Evolutionary conservation across 2,113 vertebrate species (phyloP).

Genomic region (Lepisosteus oculatus): DNA sequence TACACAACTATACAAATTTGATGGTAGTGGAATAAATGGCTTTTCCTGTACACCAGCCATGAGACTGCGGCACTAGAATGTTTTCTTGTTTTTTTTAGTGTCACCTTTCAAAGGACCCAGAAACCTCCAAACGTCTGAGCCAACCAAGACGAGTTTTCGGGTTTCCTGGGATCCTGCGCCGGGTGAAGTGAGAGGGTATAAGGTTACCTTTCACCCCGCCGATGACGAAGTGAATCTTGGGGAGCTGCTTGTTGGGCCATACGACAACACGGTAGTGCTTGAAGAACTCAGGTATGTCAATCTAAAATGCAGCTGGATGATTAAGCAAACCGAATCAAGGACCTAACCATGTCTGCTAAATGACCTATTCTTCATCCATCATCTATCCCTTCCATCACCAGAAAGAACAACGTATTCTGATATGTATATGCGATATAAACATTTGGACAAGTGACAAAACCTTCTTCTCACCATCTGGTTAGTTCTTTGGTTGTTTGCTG

Average conservation of each 20-base stretch:
- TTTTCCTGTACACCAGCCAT: slow-evolving; percentile 2
- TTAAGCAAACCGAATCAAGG: too few relatives aligned
- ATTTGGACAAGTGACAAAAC: too few relatives aligned
- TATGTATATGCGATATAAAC: too few relatives aligned
- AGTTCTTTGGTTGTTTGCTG: too few relatives aligned
- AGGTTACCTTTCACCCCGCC: slow-evolving; percentile 84
- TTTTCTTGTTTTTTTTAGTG: slow-evolving; percentile 61
- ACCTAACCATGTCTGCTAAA: too few relatives aligned
- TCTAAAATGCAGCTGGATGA: neutral
- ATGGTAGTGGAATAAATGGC: too few relatives aligned
- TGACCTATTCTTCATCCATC: too few relatives aligned
- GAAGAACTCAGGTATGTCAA: slow-evolving; percentile 86
- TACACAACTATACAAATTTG: too few relatives aligned
- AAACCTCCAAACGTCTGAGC: slow-evolving; percentile 92
- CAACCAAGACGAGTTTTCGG: slow-evolving; percentile 87
- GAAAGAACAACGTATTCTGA: too few relatives aligned
- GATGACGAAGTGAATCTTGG: slow-evolving; percentile 72
- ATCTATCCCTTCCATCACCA: too few relatives aligned
- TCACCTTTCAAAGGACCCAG: slow-evolving; percentile 87
- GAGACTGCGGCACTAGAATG: neutral
- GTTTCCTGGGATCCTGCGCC: slow-evolving; percentile 92
- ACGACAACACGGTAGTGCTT: slow-evolving; percentile 91
- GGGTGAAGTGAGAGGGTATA: slow-evolving; percentile 84
- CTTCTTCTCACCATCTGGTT: too few relatives aligned
- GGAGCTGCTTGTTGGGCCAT: slow-evolving; percentile 83